Conservation (phyloP, 2,797 vertebrate species). For the Schizothorax lantsangensis region DNA sequence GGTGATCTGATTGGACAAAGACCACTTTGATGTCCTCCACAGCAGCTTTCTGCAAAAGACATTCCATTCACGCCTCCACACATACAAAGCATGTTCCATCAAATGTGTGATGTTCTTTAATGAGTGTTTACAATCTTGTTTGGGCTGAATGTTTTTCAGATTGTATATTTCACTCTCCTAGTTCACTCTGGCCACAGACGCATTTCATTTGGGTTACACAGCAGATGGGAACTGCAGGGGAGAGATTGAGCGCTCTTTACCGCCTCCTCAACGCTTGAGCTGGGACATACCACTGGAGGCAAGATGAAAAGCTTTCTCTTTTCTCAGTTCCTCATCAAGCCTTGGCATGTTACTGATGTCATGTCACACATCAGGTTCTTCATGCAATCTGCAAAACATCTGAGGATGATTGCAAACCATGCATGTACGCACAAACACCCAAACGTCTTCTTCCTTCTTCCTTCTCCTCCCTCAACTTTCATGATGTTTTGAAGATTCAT, state of each 20-base stretch:
- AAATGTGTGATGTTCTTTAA: neutral
- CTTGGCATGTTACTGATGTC: neutral
- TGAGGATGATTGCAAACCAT: neutral
- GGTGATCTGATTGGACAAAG: neutral
- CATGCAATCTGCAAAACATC: neutral
- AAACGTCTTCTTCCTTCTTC: neutral
- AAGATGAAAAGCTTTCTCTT: neutral
- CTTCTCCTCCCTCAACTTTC: neutral
- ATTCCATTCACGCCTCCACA: neutral
- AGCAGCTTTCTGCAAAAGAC: neutral
- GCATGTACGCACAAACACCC: neutral
- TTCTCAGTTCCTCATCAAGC: neutral
- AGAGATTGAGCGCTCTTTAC: constrained; percentile 73
- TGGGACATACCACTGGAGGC: constrained; percentile 89
- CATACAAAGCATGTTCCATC: neutral
- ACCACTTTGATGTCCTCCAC: neutral
- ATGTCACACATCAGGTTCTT: neutral
- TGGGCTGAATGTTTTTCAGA: neutral
- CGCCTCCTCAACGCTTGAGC: constrained; percentile 79
- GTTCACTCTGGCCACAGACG: constrained; percentile 86
- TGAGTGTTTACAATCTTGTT: neutral
- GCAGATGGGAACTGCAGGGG: constrained; percentile 88
- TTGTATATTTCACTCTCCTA: constrained; percentile 57
- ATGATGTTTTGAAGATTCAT: constrained; percentile 3
- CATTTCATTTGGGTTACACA: constrained; percentile 86